Conservation (phyloP, 2,888 invertebrate species). For the Parnassius glacialis region DNA sequence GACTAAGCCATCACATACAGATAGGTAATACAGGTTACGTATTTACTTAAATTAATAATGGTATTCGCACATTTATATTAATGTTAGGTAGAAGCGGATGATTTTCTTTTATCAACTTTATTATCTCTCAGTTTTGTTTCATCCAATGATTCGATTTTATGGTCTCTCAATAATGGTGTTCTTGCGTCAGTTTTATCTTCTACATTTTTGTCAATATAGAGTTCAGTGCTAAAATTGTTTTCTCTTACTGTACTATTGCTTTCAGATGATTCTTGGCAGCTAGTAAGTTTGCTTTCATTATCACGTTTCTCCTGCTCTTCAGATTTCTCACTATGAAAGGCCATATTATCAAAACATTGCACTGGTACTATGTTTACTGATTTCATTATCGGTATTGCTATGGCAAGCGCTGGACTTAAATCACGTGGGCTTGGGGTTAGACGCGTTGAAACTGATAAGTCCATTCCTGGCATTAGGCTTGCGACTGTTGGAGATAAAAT, state of each 20-base stretch:
- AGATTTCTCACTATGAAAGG: conserved; percentile 62
- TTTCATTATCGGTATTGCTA: conserved; percentile 83
- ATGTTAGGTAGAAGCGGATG: conserved; percentile 72
- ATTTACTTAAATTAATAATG: background rate
- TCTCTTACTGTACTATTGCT: conserved; percentile 63
- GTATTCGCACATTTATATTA: background rate
- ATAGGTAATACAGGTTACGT: background rate
- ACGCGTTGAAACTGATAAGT: conserved; percentile 83
- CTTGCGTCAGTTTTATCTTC: conserved; percentile 71
- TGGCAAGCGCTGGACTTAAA: conserved; percentile 82
- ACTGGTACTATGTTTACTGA: conserved; percentile 73
- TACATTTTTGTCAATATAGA: conserved; percentile 57
- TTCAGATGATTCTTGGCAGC: conserved; percentile 60
- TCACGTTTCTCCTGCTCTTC: conserved; percentile 43
- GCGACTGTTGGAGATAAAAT: conserved; percentile 57
- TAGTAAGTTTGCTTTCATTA: conserved; percentile 52
- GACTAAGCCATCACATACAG: conserved; percentile 9
- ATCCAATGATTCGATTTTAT: conserved; percentile 74
- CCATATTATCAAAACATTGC: conserved; percentile 77
- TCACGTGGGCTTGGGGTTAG: conserved; percentile 85
- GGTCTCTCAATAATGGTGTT: conserved; percentile 67
- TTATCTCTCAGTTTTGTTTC: conserved; percentile 70
- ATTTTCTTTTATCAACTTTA: conserved; percentile 72
- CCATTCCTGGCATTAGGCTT: conserved; percentile 79
- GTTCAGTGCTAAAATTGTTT: conserved; percentile 65